A percentile compares a stretch with the other conserved stretches of the same genome.
Conservation (phyloP, 2,113 vertebrate species). For the Brachyhypopomus gauderio region DNA sequence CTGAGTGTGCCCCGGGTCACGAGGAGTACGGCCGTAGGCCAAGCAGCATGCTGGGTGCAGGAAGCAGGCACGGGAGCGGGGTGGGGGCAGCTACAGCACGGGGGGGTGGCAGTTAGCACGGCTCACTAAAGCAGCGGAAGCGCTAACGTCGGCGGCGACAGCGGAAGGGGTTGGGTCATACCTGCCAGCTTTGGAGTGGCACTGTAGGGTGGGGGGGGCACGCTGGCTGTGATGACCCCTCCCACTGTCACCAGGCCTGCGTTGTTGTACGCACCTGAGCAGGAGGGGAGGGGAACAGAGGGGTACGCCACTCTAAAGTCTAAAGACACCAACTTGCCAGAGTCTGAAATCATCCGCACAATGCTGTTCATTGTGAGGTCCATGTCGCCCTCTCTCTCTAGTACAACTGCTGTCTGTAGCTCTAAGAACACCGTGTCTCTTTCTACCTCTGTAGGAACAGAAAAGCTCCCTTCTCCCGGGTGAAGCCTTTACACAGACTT, state of each 20-base stretch:
- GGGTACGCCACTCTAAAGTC: constrained; percentile 17
- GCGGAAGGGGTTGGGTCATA: constrained; percentile 66
- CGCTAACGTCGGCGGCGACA: constrained; percentile 29
- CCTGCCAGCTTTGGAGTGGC: constrained; percentile 85
- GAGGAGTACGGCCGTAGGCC: background rate
- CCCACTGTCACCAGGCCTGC: constrained; percentile 90
- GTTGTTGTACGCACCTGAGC: constrained; percentile 95
- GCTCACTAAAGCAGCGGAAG: background rate
- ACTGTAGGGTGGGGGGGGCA: constrained; percentile 85
- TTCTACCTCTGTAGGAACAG: background rate
- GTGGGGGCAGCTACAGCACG: constrained; percentile 15
- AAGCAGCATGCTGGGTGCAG: constrained; percentile 34
- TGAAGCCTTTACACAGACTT: no score
- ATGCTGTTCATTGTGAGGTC: background rate
- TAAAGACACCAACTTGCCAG: constrained; percentile 16
- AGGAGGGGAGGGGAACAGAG: constrained; percentile 57
- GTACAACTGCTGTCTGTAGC: background rate
- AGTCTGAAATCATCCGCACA: constrained; percentile 44
- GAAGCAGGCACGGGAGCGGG: constrained; percentile 12
- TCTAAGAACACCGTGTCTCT: no score
- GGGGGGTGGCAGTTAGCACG: constrained; percentile 23
- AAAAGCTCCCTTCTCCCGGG: background rate
- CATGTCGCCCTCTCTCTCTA: background rate
- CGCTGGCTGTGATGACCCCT: constrained; percentile 86
- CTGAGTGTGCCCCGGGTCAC: background rate